These are phyloP conservation scores for Butastur rufipennis DNA, from an alignment of 2,113 vertebrate genomes.

Conservation along the genomic window DNA sequence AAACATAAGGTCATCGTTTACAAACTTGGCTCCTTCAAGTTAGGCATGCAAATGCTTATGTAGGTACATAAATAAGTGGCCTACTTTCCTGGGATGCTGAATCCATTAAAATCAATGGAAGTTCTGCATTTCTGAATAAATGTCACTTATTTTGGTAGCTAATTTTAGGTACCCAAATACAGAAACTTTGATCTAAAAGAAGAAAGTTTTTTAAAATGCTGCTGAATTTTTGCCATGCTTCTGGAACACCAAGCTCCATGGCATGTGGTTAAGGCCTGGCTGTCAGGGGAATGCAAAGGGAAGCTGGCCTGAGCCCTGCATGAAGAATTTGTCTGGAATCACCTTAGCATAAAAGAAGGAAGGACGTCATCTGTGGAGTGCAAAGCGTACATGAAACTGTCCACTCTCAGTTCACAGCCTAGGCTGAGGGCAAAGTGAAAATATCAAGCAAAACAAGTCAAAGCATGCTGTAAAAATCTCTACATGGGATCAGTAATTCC, in stretches of 20 bases:
- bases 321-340: not conserved
- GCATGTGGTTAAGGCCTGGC: not conserved
- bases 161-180: conserved; percentile 38
- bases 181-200: conserved; percentile 51
- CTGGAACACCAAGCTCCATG: not conserved
- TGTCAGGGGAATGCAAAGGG: not conserved
- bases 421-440: not conserved
- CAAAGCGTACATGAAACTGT: too few relatives aligned
- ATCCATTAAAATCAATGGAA: conserved; percentile 61
- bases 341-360: not conserved
- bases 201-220: not conserved
- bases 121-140: conserved; percentile 38
- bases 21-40: conserved; percentile 32
- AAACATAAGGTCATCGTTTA: conserved; percentile 48
- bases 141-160: conserved; percentile 23
- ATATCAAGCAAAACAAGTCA: not conserved
- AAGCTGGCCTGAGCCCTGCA: not conserved
- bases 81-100: conserved; percentile 54
- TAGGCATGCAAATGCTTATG: not conserved
- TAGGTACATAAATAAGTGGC: conserved; percentile 52
- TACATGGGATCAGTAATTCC: not conserved
- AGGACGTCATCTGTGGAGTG: not conserved
- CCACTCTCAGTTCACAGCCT: not conserved
- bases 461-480: not conserved
- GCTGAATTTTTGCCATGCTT: not conserved